Evolutionary conservation across 2,888 invertebrate genomes (phyloP).

Genomic region (Mesorhabditis belari): DNA sequence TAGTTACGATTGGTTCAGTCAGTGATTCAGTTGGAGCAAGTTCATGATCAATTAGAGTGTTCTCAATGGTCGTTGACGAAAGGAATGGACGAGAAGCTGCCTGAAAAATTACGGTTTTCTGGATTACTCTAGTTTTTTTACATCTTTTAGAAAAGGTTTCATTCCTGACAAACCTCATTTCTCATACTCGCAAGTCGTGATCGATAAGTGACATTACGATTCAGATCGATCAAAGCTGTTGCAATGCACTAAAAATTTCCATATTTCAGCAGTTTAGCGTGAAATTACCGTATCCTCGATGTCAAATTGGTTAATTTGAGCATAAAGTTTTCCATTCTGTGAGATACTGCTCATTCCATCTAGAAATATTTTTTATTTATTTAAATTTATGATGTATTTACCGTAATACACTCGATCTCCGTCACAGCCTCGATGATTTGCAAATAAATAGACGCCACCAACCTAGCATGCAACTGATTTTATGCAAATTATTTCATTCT

Average conservation of each 20-base stretch:
- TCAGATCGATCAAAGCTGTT: conserved; percentile 81
- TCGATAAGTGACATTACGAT: conserved; percentile 68
- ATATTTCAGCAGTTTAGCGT: neutral
- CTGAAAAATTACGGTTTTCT: too few relatives aligned
- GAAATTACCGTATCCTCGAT: conserved; percentile 79
- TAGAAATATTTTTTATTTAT: conserved; percentile 72
- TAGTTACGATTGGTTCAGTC: neutral
- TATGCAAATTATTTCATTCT: conserved; percentile 53
- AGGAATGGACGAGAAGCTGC: neutral
- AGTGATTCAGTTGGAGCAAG: neutral
- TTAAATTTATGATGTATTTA: conserved; percentile 21
- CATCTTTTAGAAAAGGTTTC: neutral
- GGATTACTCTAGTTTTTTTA: too few relatives aligned
- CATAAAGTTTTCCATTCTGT: conserved; percentile 80
- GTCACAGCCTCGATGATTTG: conserved; percentile 91
- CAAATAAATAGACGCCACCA: conserved; percentile 89
- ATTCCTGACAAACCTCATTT: conserved; percentile 8
- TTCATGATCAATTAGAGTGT: neutral
- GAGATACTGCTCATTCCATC: conserved; percentile 87
- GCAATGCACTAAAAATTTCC: conserved; percentile 71
- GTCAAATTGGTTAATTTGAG: conserved; percentile 72
- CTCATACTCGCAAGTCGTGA: conserved; percentile 22
- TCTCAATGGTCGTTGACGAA: neutral
- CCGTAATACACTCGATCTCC: conserved; percentile 82
- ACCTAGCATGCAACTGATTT: conserved; percentile 56